Base-by-base conservation (phyloP, 2,888 invertebrate species). In the Stenurella melanura region DNA sequence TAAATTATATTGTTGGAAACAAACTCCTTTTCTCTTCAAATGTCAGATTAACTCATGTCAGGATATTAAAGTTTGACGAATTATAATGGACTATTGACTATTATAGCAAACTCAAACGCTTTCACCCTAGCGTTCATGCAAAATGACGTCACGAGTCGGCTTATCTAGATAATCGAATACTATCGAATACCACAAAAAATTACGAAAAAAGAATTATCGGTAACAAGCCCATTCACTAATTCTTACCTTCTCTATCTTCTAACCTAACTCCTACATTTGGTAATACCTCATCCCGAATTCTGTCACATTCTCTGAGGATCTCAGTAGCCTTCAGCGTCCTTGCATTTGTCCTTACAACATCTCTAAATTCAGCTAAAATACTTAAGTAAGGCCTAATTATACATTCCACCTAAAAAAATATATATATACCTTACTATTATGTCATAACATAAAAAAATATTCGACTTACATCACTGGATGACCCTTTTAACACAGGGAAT, bases 241-340 rank as follows among this genome's bases (percentile, higher is more conserved):
- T 34, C 64, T 78, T 79, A 91, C 94, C 95, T 82, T 96, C 95
- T 80, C 93, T 93, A 88, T 99, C 99, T 90, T 99, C 99, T 10
- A 99, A 91, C 3, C 98, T 92, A 3, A 99, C 97, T 15, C 99
- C 99, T 21, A 98, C 92, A 83, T 95, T 94, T 0, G 99, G 98
- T 82, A 99, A 90, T 68, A 95, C 91, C 68, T 93, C 93, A 90
- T 99, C 98, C 0, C 99, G 91, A 56, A 99, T 90, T 73, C 90
- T 90, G 90, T 99, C 99, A 90, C 99, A 99, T 76, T 96, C 93
- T 85, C 93, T 90, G 70, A 99, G 91, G 85, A 98, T 95, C 30
- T 91, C 92, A 0, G 87, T 89, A 0, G 95, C 94, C 84, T 94
- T 93, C 26, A 91, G 84, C 0, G 87, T 86, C 79, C 94, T 92